Percentiles rank a stretch among this genome's conserved stretches.
Evolutionary conservation across 2,888 invertebrate genomes (phyloP).

Genomic region (Hypomecis atomaria): DNA sequence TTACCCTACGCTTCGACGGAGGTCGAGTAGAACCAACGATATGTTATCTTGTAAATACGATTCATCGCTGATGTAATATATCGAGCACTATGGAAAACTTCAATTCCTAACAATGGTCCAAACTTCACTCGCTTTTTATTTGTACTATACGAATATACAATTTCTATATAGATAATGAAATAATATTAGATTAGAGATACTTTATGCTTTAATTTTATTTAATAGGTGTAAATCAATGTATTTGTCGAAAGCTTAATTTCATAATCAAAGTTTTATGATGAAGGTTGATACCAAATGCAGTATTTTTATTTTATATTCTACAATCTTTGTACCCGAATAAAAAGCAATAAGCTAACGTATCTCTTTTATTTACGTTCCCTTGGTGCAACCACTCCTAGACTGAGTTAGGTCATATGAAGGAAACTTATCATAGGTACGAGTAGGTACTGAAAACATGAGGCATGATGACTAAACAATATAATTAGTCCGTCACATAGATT

Average conservation of each 20-base stretch:
- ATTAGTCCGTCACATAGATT: too few species aligned
- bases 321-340: conserved; percentile 83
- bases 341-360: conserved; percentile 70
- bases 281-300: conserved; percentile 83
- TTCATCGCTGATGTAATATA: conserved; percentile 74
- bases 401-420: not conserved
- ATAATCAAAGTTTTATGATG: conserved; percentile 80
- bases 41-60: conserved; percentile 78
- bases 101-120: conserved; percentile 84
- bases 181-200: conserved; percentile 72
- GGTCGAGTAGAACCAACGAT: conserved; percentile 73
- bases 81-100: conserved; percentile 81
- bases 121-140: conserved; percentile 83
- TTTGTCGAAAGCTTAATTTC: conserved; percentile 82
- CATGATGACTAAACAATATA: too few species aligned
- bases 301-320: conserved; percentile 84
- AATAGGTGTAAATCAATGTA: conserved; percentile 77
- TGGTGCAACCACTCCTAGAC: not conserved
- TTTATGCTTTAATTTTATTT: conserved; percentile 81
- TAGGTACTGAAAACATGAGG: too few species aligned
- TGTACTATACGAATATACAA: conserved; percentile 79
- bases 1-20: conserved; percentile 60
- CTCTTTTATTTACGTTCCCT: conserved; percentile 48
- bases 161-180: conserved; percentile 80
- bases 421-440: too few species aligned